Percentiles rank a stretch among this genome's conserved stretches.
phyloP scores from a whole-genome alignment of 2,797 vertebrate species.

The Oreochromis mossambicus region DNA sequence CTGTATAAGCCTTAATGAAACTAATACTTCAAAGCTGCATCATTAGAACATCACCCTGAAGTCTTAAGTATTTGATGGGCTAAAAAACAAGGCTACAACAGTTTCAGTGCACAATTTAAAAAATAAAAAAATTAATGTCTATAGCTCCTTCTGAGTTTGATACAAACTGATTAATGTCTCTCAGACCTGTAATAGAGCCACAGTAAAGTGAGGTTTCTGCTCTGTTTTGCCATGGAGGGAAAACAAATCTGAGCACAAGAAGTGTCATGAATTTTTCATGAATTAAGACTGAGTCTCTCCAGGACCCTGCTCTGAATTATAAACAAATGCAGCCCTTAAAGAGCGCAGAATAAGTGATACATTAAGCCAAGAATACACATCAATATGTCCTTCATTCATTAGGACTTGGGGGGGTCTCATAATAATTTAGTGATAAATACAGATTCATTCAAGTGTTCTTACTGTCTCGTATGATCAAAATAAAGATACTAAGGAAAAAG shows the following conservation, averaged over 20 bases:
- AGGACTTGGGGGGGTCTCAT: slow-evolving; percentile 1
- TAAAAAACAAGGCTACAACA: background rate
- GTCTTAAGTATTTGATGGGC: background rate
- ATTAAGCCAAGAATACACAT: slow-evolving; percentile 27
- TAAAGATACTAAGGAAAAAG: background rate
- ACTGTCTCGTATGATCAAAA: background rate
- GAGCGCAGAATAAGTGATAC: slow-evolving; percentile 21
- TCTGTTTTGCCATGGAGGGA: slow-evolving; percentile 41
- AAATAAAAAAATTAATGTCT: background rate
- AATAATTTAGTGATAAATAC: slow-evolving; percentile 38
- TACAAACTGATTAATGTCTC: background rate
- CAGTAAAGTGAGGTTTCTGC: slow-evolving; percentile 11
- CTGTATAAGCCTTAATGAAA: background rate
- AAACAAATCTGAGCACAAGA: slow-evolving; percentile 61
- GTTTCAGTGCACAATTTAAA: background rate
- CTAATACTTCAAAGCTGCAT: background rate
- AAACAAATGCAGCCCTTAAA: slow-evolving; percentile 46
- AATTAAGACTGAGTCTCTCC: slow-evolving; percentile 38
- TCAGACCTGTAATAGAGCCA: slow-evolving; percentile 16
- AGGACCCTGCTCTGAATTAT: slow-evolving; percentile 54
- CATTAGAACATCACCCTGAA: background rate
- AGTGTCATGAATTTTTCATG: slow-evolving; percentile 72
- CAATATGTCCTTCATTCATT: slow-evolving; percentile 23
- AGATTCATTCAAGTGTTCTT: background rate
- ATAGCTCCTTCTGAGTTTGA: background rate